phyloP scores from a whole-genome alignment of 2,113 vertebrate species.

The Rousettus leschenaultii region DNA sequence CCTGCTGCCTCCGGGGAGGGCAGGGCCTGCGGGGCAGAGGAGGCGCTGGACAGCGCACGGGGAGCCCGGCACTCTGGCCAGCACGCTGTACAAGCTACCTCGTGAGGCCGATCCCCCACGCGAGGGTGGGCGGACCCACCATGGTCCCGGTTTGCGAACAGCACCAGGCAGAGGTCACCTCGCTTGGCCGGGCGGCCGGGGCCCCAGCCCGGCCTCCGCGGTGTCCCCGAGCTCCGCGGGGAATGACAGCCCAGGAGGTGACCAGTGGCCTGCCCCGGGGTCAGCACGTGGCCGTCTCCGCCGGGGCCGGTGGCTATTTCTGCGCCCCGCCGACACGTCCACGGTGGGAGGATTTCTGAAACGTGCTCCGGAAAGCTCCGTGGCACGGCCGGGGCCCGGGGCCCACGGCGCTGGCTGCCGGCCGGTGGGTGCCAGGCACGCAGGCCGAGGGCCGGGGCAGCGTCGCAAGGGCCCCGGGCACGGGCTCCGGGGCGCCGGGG shows the following conservation, averaged over 20 bases:
- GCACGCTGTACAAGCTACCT: rapidly evolving
- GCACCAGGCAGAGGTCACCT: rapidly evolving
- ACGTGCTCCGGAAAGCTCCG: background rate
- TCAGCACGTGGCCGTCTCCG: rapidly evolving
- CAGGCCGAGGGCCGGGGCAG: background rate
- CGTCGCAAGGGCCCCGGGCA: background rate
- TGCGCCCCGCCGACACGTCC: background rate
- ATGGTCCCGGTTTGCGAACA: background rate
- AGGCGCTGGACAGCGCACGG: too few species aligned
- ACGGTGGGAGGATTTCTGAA: background rate
- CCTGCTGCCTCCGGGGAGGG: background rate
- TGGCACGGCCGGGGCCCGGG: background rate
- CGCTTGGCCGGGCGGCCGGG: rapidly evolving
- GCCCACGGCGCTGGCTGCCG: background rate
- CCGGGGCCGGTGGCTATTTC: background rate
- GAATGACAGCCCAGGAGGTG: rapidly evolving
- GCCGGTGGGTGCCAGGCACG: background rate
- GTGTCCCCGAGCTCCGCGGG: too few species aligned
- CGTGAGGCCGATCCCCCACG: rapidly evolving
- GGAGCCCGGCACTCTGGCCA: too few species aligned
- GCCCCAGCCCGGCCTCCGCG: background rate
- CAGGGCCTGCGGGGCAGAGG: background rate
- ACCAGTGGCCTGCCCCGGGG: too few species aligned
- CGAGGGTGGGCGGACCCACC: too few species aligned
- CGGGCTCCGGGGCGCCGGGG: background rate